Conservation (phyloP, 2,888 invertebrate genomes). For the Labia minor region DNA sequence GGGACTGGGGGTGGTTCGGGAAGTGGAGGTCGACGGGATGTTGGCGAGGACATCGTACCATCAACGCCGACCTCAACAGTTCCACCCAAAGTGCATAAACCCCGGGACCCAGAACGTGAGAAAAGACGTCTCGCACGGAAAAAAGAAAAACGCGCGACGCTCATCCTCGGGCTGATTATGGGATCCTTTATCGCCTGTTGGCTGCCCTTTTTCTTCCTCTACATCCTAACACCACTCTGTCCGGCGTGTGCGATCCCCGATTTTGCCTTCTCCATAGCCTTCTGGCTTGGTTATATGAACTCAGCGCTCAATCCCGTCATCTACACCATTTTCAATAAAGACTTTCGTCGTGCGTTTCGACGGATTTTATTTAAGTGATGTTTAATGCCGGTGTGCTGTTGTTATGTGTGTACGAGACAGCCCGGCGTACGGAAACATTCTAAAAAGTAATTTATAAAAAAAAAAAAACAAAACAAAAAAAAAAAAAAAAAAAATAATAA, state of each 20-base stretch:
- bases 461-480: not conserved
- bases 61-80: conserved; percentile 33
- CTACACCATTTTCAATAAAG: conserved; percentile 95
- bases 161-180: conserved; percentile 95
- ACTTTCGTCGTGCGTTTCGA: conserved; percentile 89
- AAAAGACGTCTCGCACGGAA: conserved; percentile 86
- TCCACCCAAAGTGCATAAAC: conserved; percentile 62
- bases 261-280: conserved; percentile 81
- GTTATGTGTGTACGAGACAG: conserved; percentile 43
- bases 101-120: conserved; percentile 83
- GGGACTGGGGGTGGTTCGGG: not conserved
- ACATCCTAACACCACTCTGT: conserved; percentile 75
- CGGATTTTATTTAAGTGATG: conserved; percentile 93
- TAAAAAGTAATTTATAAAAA: too few relatives aligned
- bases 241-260: conserved; percentile 63
- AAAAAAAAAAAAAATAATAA: too few relatives aligned
- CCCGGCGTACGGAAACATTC: not conserved
- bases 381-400: conserved; percentile 76
- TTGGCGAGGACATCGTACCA: conserved; percentile 35
- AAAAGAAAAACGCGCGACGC: conserved; percentile 90
- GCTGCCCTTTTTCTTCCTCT: conserved; percentile 95
- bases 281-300: conserved; percentile 96
- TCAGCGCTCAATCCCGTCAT: conserved; percentile 91
- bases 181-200: conserved; percentile 97
- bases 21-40: conserved; percentile 21